A percentile compares a stretch with the other conserved stretches of the same genome.
Evolutionary conservation across 2,797 vertebrate genomes (phyloP).

Genomic region (Coreius guichenoti): DNA sequence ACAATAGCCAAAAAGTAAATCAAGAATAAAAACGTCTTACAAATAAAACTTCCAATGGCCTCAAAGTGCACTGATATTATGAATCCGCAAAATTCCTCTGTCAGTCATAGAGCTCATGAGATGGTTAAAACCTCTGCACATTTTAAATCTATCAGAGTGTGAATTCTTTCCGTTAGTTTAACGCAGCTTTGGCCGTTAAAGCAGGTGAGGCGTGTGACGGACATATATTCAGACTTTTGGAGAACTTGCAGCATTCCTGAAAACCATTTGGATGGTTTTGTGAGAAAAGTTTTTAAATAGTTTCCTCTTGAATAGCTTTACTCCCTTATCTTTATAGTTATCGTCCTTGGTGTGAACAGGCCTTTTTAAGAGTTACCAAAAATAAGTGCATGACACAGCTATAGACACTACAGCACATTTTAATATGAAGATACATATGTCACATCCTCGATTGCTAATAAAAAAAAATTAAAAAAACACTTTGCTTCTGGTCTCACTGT

Average conservation of each 20-base stretch:
- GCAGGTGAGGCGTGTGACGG: slow-evolving; percentile 6
- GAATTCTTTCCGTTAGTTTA: slow-evolving; percentile 6
- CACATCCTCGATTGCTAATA: too few relatives aligned
- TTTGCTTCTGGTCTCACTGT: too few relatives aligned
- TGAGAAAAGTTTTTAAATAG: slow-evolving; percentile 17
- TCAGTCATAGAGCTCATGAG: not conserved
- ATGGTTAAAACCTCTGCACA: not conserved
- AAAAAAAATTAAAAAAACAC: too few relatives aligned
- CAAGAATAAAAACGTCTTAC: too few relatives aligned
- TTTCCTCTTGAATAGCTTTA: slow-evolving; percentile 5
- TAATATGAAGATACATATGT: not conserved
- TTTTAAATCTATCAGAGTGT: not conserved
- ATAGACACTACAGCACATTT: not conserved
- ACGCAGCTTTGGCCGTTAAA: not conserved
- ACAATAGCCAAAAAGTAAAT: not conserved
- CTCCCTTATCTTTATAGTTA: not conserved
- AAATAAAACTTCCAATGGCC: not conserved
- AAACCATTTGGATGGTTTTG: slow-evolving; percentile 18
- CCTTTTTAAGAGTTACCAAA: not conserved
- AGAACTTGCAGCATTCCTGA: slow-evolving; percentile 14
- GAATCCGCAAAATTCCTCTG: slow-evolving; percentile 13
- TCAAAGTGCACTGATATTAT: not conserved
- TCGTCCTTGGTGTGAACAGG: too few relatives aligned
- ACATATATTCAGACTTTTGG: not conserved
- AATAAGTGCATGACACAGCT: not conserved